These are phyloP conservation scores for Zaprionus lachaisei DNA, from an alignment of 1,140 invertebrate species.

Conservation along the genomic window DNA sequence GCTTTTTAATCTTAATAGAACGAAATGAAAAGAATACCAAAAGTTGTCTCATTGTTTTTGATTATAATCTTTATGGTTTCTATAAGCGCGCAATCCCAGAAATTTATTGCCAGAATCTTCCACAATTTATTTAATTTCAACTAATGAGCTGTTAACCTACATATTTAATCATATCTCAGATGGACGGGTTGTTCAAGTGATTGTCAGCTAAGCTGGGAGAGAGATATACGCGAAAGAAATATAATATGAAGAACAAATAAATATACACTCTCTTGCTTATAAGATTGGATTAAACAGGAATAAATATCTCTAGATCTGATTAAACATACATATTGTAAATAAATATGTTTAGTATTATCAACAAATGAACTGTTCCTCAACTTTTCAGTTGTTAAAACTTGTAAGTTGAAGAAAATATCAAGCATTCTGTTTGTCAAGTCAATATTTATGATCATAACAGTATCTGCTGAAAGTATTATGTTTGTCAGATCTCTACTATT, in stretches of 20 bases:
- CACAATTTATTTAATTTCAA: constrained; percentile 22
- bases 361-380: too few relatives aligned
- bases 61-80: constrained; percentile 18
- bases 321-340: too few relatives aligned
- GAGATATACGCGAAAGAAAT: neutral
- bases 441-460: neutral
- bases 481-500: neutral
- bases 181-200: neutral
- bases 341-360: too few relatives aligned
- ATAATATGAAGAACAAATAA: too few relatives aligned
- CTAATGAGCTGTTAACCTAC: constrained; percentile 30
- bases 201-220: neutral
- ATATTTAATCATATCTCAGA: constrained; percentile 3
- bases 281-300: too few relatives aligned
- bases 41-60: constrained; percentile 30
- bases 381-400: neutral
- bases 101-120: constrained; percentile 18
- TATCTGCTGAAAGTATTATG: neutral
- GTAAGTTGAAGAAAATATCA: neutral
- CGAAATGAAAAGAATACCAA: constrained; percentile 56
- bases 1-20: constrained; percentile 64
- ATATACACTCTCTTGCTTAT: neutral
- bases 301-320: too few relatives aligned
- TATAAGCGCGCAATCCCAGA: constrained; percentile 6
- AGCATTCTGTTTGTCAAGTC: neutral